A percentile compares a stretch with the other conserved stretches of the same genome.
These are phyloP conservation scores for Nyctalus aviator DNA, from an alignment of 2,797 vertebrate species.

Conservation along the genomic window DNA sequence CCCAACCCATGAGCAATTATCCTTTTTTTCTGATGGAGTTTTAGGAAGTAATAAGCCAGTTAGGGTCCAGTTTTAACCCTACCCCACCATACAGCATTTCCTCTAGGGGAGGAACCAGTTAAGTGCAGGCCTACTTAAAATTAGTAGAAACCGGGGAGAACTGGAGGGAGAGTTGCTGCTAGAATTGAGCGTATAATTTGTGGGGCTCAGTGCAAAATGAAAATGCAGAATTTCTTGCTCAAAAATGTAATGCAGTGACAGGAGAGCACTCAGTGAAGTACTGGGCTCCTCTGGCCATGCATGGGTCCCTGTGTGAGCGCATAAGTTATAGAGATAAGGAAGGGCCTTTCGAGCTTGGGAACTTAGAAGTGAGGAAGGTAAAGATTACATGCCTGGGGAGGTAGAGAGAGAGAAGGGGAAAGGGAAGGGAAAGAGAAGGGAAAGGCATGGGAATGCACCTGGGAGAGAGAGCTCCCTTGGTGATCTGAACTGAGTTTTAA, in stretches of 20 bases:
- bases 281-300: accelerated
- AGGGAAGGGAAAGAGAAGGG: neutral
- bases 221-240: neutral
- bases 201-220: neutral
- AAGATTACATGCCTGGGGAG: neutral
- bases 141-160: neutral
- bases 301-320: accelerated
- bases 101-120: neutral
- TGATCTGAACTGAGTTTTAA: neutral
- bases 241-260: neutral
- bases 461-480: neutral
- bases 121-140: neutral
- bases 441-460: neutral
- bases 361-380: neutral
- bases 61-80: neutral
- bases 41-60: neutral
- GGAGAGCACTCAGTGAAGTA: neutral
- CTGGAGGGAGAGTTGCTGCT: neutral
- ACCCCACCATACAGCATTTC: neutral
- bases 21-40: neutral
- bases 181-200: neutral
- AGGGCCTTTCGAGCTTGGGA: neutral
- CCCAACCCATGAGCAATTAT: neutral
- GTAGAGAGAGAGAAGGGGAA: neutral
- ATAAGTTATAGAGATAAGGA: neutral